Conservation (phyloP, 2,888 invertebrate species). For the Thera obeliscata region DNA sequence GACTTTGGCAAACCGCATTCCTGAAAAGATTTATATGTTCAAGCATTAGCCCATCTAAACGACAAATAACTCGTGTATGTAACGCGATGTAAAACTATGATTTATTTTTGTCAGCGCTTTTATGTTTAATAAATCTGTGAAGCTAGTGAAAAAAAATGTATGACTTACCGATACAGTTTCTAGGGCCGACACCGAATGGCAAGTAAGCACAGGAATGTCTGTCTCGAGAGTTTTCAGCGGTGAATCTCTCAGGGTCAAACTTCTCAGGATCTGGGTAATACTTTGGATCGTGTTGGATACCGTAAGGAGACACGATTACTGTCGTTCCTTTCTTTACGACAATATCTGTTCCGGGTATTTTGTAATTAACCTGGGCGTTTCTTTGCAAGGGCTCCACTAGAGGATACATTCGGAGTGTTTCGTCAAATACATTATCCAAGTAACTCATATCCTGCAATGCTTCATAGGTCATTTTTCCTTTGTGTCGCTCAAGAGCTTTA, state of each 20-base stretch:
- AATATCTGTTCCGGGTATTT: constrained; percentile 53
- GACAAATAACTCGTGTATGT: too few relatives aligned
- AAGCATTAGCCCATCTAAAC: background rate
- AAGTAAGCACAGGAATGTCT: constrained; percentile 46
- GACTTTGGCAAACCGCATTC: constrained; percentile 1
- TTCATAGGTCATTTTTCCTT: constrained; percentile 15
- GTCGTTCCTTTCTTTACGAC: constrained; percentile 32
- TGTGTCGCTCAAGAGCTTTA: constrained; percentile 12
- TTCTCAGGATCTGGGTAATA: too few relatives aligned
- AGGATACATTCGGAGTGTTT: constrained; percentile 31
- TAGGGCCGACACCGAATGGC: constrained; percentile 66
- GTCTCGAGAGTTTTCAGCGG: constrained; percentile 1
- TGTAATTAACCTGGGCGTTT: constrained; percentile 51
- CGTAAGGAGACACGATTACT: too few relatives aligned
- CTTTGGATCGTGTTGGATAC: too few relatives aligned
- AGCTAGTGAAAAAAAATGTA: too few relatives aligned
- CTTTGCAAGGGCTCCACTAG: constrained; percentile 58
- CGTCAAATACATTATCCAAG: too few relatives aligned
- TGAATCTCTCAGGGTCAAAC: constrained; percentile 11
- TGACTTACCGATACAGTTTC: constrained; percentile 45
- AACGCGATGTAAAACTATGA: too few relatives aligned
- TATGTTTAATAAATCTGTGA: too few relatives aligned
- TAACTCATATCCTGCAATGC: background rate
- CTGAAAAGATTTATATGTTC: background rate
- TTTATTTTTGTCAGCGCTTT: too few relatives aligned